These are phyloP conservation scores for Chamaea fasciata DNA, from an alignment of 2,113 vertebrate species.

Conservation along the genomic window DNA sequence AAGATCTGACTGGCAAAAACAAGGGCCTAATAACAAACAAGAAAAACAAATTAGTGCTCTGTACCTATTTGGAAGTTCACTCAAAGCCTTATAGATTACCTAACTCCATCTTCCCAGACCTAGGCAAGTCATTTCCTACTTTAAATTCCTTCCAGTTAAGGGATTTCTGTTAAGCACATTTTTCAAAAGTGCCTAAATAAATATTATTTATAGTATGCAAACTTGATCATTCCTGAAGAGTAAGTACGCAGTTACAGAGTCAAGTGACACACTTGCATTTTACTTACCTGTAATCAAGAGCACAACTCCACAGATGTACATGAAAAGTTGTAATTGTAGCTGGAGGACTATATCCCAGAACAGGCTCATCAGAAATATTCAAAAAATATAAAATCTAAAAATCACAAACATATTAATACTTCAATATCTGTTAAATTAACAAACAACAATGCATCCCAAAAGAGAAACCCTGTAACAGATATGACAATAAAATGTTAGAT, in stretches of 20 bases:
- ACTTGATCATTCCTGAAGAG: neutral
- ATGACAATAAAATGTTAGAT: neutral
- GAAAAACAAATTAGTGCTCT: neutral
- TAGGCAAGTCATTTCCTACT: neutral
- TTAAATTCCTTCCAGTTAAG: neutral
- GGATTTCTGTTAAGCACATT: neutral
- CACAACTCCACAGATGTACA: slow-evolving; percentile 95
- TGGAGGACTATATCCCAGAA: slow-evolving; percentile 93
- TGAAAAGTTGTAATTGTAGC: slow-evolving; percentile 90
- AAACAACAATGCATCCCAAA: neutral
- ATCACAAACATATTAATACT: slow-evolving; percentile 33
- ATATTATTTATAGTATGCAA: neutral
- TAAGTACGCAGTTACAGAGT: neutral
- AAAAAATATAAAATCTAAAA: slow-evolving; percentile 91
- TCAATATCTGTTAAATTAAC: slow-evolving; percentile 20
- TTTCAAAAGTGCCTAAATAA: neutral
- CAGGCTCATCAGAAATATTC: slow-evolving; percentile 94
- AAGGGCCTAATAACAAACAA: slow-evolving; percentile 77
- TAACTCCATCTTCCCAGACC: neutral
- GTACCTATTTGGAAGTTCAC: neutral
- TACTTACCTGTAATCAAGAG: slow-evolving; percentile 90
- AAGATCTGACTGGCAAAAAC: slow-evolving; percentile 86
- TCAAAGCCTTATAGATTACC: neutral
- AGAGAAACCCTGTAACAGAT: neutral
- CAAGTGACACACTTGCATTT: neutral